Evolutionary conservation across 2,797 vertebrate species (phyloP).

Genomic region (Aldrovandia affinis): DNA sequence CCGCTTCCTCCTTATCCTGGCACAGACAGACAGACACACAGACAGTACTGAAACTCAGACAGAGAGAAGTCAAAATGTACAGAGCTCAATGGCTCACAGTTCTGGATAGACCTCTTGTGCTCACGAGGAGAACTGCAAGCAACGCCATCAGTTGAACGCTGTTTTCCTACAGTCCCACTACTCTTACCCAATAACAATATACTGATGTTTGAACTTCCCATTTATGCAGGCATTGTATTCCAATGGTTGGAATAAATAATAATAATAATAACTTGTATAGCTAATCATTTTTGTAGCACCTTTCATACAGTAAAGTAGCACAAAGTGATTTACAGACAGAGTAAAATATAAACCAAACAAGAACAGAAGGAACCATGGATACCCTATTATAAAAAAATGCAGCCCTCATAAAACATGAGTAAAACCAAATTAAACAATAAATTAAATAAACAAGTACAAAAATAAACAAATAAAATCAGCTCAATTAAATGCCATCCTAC

Average conservation of each 20-base stretch:
- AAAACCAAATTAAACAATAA: no score
- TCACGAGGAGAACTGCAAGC: not conserved
- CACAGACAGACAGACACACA: not conserved
- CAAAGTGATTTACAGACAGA: no score
- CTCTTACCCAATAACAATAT: not conserved
- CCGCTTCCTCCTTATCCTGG: slow-evolving; percentile 82
- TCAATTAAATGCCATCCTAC: no score
- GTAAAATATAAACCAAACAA: no score
- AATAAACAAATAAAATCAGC: no score
- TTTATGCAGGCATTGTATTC: not conserved
- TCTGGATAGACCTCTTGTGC: slow-evolving; percentile 42
- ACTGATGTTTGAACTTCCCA: not conserved
- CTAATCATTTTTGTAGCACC: no score
- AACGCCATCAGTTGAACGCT: not conserved
- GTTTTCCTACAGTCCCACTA: not conserved
- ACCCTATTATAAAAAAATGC: no score
- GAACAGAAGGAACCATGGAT: no score
- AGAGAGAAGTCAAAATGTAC: not conserved
- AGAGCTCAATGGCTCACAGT: not conserved
- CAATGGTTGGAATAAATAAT: not conserved
- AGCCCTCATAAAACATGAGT: no score
- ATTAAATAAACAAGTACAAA: no score
- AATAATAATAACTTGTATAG: no score
- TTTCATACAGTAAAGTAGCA: no score
- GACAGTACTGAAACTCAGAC: not conserved